A percentile compares a stretch with the other conserved stretches of the same genome.
Conservation (phyloP, 2,113 vertebrate species). For the Podiceps cristatus region DNA sequence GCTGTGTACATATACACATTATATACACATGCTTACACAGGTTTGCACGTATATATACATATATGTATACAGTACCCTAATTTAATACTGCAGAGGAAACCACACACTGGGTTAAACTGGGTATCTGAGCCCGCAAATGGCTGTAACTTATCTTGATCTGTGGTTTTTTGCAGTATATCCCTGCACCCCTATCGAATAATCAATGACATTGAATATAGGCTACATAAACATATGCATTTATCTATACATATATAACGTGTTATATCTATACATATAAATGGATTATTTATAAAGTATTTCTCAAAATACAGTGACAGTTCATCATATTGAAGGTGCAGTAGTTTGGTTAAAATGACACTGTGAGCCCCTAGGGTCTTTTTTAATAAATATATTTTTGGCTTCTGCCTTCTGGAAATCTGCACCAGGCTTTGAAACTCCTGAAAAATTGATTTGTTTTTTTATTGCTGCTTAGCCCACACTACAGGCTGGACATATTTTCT, state of each 20-base stretch:
- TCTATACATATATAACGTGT: background rate
- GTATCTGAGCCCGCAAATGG: background rate
- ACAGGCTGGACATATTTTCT: conserved; percentile 35
- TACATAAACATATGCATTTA: background rate
- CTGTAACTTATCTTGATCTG: background rate
- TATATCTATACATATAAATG: conserved; percentile 13
- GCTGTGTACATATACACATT: too few relatives aligned
- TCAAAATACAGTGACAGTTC: conserved; percentile 7
- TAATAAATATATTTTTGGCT: conserved; percentile 62
- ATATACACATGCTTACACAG: background rate
- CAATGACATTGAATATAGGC: background rate
- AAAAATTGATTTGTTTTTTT: conserved; percentile 67
- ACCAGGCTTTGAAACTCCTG: conserved; percentile 30
- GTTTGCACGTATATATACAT: background rate
- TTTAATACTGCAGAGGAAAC: background rate
- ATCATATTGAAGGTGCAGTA: background rate
- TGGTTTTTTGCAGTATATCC: background rate
- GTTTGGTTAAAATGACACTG: conserved; percentile 28
- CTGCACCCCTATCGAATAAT: background rate
- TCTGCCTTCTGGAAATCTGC: conserved; percentile 52
- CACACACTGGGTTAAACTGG: background rate
- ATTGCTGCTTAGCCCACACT: conserved; percentile 54
- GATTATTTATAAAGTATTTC: conserved; percentile 35
- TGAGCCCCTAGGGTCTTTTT: conserved; percentile 32
- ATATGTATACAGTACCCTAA: background rate